Conservation (phyloP, 2,888 invertebrate genomes). For the Cantharis rufa region DNA sequence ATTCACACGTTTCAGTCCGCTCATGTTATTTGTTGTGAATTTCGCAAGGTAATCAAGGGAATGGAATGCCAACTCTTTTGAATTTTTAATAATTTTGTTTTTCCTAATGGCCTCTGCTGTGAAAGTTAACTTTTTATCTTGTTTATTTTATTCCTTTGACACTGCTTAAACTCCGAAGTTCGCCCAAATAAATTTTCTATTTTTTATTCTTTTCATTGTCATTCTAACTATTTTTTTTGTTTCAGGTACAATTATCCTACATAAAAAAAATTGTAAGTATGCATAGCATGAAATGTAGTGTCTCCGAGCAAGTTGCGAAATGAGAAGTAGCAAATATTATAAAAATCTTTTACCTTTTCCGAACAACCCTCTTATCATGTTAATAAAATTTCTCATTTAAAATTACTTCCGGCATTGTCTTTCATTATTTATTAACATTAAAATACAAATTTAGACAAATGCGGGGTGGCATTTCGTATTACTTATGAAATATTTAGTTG, state of each 20-base stretch:
- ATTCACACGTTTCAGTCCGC: neutral
- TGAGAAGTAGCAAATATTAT: neutral
- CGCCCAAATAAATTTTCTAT: neutral
- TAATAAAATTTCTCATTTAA: neutral
- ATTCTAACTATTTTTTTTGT: neutral
- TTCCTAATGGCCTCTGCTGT: neutral
- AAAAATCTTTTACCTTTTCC: neutral
- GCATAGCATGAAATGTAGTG: neutral
- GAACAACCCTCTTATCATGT: neutral
- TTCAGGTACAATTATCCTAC: neutral
- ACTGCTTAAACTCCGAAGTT: neutral
- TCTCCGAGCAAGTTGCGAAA: neutral
- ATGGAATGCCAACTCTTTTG: neutral
- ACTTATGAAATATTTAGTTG: neutral
- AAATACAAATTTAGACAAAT: neutral
- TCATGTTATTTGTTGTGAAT: conserved; percentile 8
- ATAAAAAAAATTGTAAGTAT: neutral
- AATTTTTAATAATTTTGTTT: conserved; percentile 6
- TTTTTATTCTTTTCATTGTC: neutral
- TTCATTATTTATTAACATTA: neutral
- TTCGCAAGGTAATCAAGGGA: conserved; percentile 3
- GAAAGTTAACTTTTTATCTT: neutral
- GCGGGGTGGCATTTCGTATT: neutral
- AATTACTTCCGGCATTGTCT: neutral
- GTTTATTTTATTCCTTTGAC: neutral